Evolutionary conservation across 2,113 vertebrate species (phyloP), one percentile per base, ranked within the genome.

Genomic region (Dipodomys ordii): DNA sequence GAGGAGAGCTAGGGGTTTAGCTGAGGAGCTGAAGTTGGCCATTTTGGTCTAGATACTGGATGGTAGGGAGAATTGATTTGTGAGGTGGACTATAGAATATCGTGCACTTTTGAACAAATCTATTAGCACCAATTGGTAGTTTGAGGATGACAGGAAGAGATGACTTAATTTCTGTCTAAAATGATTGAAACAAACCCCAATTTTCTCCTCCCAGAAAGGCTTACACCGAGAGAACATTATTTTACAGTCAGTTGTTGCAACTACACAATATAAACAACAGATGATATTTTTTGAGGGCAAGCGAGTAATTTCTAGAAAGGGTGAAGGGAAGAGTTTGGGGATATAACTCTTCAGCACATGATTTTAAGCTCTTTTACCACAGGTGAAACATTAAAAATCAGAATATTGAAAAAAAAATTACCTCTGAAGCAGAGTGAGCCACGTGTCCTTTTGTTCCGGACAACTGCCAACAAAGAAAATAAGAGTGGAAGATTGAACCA

Each of bases 371-470:
- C 16, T 91, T 92, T 69, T 83, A 64, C 5, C 80, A 74, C 15
- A 85, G 13, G 19, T 82, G 91, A 94, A 92, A 77, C 20, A 80
- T 92, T 60, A 93, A 91, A 92, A 91, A 35, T 78, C 78, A 30
- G 19, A n/a, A 81, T 68, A 79, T 3, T 89, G 74, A 87, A 93
- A 96, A 96, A 39, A 96, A 90, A 57, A 16, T 4, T 98, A 99
- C 99, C 99, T 99, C 97, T 98, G 98, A 91, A 99, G 98, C 92
- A 99, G 98, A 27, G 97, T 97, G n/a, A 99, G 95, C 99, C 99
- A 99, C 22, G 98, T 99, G 81, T 99, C 99, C 95, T 99, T 99
- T 92, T 98, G 98, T 84, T 99, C 99, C 77, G 98, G 97, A 87
- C 99, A 99, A 97, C 99, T 99, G 94, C 60, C 97, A 96, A 97